phyloP scores from a whole-genome alignment of 2,797 vertebrate species.

The Phaenicophaeus curvirostris region DNA sequence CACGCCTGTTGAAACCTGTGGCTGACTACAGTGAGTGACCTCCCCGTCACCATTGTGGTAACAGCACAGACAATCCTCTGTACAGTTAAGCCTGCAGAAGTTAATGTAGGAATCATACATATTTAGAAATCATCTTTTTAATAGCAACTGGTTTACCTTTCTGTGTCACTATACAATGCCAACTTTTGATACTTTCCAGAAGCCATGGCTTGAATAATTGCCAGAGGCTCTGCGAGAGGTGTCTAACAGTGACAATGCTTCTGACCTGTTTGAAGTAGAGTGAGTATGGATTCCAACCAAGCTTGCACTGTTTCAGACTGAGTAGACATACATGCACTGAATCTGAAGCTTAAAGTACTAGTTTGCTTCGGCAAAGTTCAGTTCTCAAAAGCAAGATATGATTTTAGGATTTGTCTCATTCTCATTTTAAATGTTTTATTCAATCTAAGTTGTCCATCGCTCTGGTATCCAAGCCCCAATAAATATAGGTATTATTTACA shows the following conservation, averaged over 20 bases:
- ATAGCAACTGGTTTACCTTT: neutral
- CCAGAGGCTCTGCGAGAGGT: neutral
- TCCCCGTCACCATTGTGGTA: neutral
- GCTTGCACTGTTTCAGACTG: neutral
- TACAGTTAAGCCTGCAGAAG: neutral
- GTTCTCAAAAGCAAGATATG: neutral
- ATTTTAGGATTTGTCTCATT: neutral
- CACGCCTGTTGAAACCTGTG: neutral
- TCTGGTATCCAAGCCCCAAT: neutral
- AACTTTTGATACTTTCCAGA: neutral
- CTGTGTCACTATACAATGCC: neutral
- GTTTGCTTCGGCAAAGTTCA: neutral
- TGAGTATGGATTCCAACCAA: neutral
- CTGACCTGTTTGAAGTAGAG: neutral
- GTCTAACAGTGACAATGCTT: neutral
- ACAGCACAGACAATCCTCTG: neutral
- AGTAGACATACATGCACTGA: neutral
- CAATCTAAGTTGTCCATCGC: neutral
- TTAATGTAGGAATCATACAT: neutral
- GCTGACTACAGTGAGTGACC: neutral
- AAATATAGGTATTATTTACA: conserved; percentile 6
- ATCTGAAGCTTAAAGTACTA: neutral
- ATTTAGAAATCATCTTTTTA: neutral
- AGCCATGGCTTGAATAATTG: neutral
- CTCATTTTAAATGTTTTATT: neutral